These are phyloP conservation scores for Amblyopsis rosae DNA, from an alignment of 2,113 vertebrate species.

Conservation along the genomic window DNA sequence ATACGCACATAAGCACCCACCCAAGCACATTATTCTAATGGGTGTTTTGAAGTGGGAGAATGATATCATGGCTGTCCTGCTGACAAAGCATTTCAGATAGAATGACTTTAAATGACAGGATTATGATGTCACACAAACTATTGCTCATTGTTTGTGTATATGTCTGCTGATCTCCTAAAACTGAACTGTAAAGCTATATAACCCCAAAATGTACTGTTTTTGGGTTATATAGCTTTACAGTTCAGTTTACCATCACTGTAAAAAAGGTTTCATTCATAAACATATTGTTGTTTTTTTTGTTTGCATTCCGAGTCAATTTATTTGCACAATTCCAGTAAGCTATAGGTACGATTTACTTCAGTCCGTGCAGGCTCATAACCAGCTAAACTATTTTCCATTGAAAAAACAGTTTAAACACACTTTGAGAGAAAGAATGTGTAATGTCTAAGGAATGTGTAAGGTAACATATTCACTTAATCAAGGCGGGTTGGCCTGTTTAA, in stretches of 20 bases:
- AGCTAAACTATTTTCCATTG: too few relatives aligned
- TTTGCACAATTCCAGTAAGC: background rate
- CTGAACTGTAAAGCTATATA: background rate
- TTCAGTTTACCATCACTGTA: background rate
- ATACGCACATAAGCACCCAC: slow-evolving; percentile 29
- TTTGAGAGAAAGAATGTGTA: background rate
- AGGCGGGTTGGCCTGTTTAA: background rate
- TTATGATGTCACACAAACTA: slow-evolving; percentile 10
- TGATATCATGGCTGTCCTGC: slow-evolving; percentile 43
- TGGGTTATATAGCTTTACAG: background rate
- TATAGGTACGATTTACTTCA: too few relatives aligned
- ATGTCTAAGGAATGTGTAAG: slow-evolving; percentile 3
- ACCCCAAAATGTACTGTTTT: background rate
- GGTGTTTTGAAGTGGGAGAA: slow-evolving; percentile 57
- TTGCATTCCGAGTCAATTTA: background rate
- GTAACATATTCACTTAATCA: background rate
- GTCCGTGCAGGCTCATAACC: too few relatives aligned
- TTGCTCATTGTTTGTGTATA: too few relatives aligned
- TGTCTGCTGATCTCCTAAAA: background rate
- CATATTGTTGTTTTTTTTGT: background rate
- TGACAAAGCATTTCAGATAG: slow-evolving; percentile 34
- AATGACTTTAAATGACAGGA: slow-evolving; percentile 17
- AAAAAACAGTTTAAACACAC: too few relatives aligned
- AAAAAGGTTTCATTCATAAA: background rate
- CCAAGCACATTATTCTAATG: slow-evolving; percentile 41